Percentiles rank a stretch among this genome's conserved stretches.
Conservation (phyloP, 2,113 vertebrate species). For the Thryonomys swinderianus region DNA sequence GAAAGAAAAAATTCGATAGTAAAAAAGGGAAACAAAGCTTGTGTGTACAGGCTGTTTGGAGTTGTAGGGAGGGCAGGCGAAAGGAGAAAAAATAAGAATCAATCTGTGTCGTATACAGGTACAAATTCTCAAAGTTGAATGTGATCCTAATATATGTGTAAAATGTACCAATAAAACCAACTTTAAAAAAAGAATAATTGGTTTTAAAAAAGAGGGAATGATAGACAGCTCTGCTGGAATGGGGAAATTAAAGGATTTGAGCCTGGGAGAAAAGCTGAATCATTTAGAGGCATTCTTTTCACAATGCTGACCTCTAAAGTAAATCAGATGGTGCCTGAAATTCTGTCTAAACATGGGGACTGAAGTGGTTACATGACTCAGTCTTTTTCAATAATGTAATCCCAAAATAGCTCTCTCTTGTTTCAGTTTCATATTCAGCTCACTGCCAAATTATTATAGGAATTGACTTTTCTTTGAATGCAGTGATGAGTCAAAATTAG, state of each 20-base stretch:
- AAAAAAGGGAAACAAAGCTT: too few relatives aligned
- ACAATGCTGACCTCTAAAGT: conserved; percentile 16
- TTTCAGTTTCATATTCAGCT: conserved; percentile 31
- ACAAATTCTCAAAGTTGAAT: too few relatives aligned
- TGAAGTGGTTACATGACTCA: conserved; percentile 29
- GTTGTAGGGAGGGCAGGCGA: too few relatives aligned
- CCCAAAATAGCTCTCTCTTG: background rate
- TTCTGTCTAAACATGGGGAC: conserved; percentile 51
- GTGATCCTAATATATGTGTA: too few relatives aligned
- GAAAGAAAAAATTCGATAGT: too few relatives aligned
- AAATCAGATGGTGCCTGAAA: conserved; percentile 7
- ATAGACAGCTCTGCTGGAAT: background rate
- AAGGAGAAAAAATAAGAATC: too few relatives aligned
- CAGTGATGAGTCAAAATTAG: background rate
- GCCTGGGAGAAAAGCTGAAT: conserved; percentile 40
- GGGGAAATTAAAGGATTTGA: conserved; percentile 43
- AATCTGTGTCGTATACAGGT: too few relatives aligned
- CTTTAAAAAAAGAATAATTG: too few relatives aligned
- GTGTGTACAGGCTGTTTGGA: too few relatives aligned
- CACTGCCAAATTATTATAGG: conserved; percentile 5
- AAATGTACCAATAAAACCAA: too few relatives aligned
- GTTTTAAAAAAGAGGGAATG: too few relatives aligned
- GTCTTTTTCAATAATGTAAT: conserved; percentile 42
- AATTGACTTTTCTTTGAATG: conserved; percentile 48
- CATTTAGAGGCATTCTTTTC: conserved; percentile 44